A percentile compares a stretch with the other conserved stretches of the same genome.
Conservation (phyloP, 1,140 invertebrate species). For the Spodoptera litura region DNA sequence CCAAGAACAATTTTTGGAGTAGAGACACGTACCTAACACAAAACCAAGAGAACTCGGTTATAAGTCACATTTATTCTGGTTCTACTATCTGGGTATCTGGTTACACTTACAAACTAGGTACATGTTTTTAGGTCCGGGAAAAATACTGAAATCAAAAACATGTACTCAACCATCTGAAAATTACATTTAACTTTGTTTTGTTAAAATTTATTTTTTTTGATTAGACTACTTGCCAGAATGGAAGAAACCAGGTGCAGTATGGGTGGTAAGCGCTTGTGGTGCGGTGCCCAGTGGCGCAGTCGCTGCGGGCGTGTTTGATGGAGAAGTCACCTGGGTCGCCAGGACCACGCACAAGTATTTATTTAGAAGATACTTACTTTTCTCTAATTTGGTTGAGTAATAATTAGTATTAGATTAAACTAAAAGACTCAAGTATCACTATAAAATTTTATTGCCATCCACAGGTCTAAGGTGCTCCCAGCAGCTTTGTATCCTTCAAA, state of each 20-base stretch:
- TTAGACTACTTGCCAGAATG: constrained; percentile 69
- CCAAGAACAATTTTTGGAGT: not conserved
- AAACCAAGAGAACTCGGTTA: no score
- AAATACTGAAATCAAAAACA: no score
- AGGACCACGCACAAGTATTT: constrained; percentile 72
- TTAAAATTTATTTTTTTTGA: not conserved
- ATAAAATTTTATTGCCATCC: not conserved
- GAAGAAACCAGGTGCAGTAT: constrained; percentile 66
- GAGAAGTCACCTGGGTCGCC: constrained; percentile 73
- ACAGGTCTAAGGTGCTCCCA: constrained; percentile 70
- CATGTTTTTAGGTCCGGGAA: no score
- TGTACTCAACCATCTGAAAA: no score
- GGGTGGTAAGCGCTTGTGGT: constrained; percentile 80
- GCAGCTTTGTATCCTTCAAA: constrained; percentile 74
- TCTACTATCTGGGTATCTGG: no score
- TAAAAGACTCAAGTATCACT: no score
- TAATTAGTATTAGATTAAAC: no score
- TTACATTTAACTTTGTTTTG: not conserved
- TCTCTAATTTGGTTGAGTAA: no score
- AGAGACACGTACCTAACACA: not conserved
- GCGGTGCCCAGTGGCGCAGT: constrained; percentile 79
- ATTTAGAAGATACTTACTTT: no score
- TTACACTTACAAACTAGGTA: no score
- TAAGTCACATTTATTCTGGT: no score
- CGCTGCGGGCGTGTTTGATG: constrained; percentile 67